Conservation (phyloP, 2,888 invertebrate species). For the Archaeoteleia sp. region DNA sequence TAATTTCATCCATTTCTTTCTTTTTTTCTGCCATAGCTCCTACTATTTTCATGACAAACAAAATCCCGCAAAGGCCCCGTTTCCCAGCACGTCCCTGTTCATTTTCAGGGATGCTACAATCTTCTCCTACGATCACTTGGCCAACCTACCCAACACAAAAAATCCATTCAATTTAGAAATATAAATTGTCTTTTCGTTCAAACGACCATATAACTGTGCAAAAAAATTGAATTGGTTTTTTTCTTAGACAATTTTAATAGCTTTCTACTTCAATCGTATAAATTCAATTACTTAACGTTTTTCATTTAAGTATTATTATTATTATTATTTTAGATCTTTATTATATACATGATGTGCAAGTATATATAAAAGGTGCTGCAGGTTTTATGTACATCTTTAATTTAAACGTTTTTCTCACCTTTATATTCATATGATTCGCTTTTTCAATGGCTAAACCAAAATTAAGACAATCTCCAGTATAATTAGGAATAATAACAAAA, state of each 20-base stretch:
- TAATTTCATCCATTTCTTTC: slow-evolving; percentile 75
- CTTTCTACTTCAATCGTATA: slow-evolving; percentile 2
- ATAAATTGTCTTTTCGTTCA: too few relatives aligned
- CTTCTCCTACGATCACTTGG: slow-evolving; percentile 69
- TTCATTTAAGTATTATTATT: not conserved
- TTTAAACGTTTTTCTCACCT: slow-evolving; percentile 74
- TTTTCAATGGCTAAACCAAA: slow-evolving; percentile 88
- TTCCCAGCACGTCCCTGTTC: slow-evolving; percentile 74
- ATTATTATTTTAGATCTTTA: too few relatives aligned
- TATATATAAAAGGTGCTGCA: too few relatives aligned
- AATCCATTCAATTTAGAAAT: slow-evolving; percentile 7
- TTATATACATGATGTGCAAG: too few relatives aligned
- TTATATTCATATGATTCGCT: slow-evolving; percentile 80
- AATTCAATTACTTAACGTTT: slow-evolving; percentile 8
- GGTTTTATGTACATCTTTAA: too few relatives aligned
- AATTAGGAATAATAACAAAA: slow-evolving; percentile 85
- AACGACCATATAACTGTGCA: too few relatives aligned
- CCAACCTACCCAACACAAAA: too few relatives aligned
- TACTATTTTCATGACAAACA: slow-evolving; percentile 68
- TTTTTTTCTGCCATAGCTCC: slow-evolving; percentile 75
- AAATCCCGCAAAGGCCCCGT: slow-evolving; percentile 72
- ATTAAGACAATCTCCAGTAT: slow-evolving; percentile 86
- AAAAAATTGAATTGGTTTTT: too few relatives aligned
- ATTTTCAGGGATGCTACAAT: slow-evolving; percentile 69
- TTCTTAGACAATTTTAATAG: too few relatives aligned